These are phyloP conservation scores for Mesocentrotus franciscanus DNA, from an alignment of 53 echinoderm and acorn worm species.

Conservation along the genomic window DNA sequence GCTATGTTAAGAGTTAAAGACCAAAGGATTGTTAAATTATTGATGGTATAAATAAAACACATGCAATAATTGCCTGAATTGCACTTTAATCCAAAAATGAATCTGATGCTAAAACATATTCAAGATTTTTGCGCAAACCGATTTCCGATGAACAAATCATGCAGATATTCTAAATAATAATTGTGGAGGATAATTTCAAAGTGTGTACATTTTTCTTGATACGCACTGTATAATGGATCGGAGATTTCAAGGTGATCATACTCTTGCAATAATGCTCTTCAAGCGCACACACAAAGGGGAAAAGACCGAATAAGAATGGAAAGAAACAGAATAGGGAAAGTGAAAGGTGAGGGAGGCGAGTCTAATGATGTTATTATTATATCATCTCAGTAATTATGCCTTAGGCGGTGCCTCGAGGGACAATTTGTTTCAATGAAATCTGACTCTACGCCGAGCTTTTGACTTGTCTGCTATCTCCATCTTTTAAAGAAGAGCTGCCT, in stretches of 20 bases:
- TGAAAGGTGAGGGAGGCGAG: not conserved
- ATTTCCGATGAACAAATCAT: too few species aligned
- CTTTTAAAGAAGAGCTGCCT: not conserved
- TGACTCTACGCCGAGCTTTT: not conserved
- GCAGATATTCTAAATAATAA: too few species aligned
- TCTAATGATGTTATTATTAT: conserved; percentile 19
- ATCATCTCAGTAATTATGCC: conserved; percentile 2
- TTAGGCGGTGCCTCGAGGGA: not conserved
- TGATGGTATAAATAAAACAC: too few species aligned
- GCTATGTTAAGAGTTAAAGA: too few species aligned
- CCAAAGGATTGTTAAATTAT: too few species aligned
- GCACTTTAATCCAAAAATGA: too few species aligned
- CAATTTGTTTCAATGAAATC: not conserved
- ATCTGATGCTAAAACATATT: too few species aligned
- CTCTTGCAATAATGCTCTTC: not conserved
- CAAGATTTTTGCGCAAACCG: too few species aligned
- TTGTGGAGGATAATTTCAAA: too few species aligned
- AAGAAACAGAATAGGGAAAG: not conserved
- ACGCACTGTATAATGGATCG: too few species aligned
- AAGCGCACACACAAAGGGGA: not conserved
- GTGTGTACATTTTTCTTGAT: too few species aligned
- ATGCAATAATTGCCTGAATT: too few species aligned
- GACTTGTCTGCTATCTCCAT: not conserved
- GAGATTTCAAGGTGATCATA: not conserved
- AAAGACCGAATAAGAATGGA: not conserved